Conservation (phyloP, 1,140 invertebrate genomes). For the Listronotus oregonensis region DNA sequence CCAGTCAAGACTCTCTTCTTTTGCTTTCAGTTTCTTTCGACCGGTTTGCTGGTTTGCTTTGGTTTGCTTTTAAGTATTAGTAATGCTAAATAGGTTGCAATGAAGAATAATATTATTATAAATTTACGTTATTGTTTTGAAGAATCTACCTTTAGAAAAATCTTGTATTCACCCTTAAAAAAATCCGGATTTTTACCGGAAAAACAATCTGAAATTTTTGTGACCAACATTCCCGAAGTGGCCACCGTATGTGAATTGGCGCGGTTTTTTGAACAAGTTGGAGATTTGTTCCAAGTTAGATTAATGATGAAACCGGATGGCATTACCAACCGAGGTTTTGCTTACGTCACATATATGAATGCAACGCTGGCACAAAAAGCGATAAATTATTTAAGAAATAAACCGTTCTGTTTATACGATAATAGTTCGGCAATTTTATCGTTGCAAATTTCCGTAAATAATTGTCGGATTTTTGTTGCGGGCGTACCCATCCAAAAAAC, state of each 20-base stretch:
- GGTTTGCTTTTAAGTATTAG: too few relatives aligned
- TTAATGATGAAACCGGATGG: slow-evolving; percentile 28
- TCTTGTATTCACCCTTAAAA: slow-evolving; percentile 6
- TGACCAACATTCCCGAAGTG: slow-evolving; percentile 15
- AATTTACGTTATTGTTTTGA: not conserved
- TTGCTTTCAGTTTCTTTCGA: too few relatives aligned
- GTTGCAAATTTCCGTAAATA: slow-evolving; percentile 59
- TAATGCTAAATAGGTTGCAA: too few relatives aligned
- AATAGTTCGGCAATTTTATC: not conserved
- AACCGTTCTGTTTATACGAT: slow-evolving; percentile 5
- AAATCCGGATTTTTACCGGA: slow-evolving; percentile 8
- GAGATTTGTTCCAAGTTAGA: slow-evolving; percentile 20
- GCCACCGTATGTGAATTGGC: slow-evolving; percentile 20
- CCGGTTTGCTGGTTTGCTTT: too few relatives aligned
- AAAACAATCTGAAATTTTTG: slow-evolving; percentile 22
- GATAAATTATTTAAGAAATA: not conserved
- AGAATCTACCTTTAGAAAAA: slow-evolving; percentile 3
- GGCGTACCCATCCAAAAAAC: slow-evolving; percentile 76
- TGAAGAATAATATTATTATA: too few relatives aligned
- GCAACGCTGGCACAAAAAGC: slow-evolving; percentile 23
- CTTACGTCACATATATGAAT: slow-evolving; percentile 38
- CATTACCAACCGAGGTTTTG: slow-evolving; percentile 33
- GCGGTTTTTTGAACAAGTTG: slow-evolving; percentile 32
- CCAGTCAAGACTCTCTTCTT: too few relatives aligned
- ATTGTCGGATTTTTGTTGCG: slow-evolving; percentile 82